Percentiles rank a stretch among this genome's conserved stretches.
Conservation (phyloP, 2,888 invertebrate genomes). For the Drosophila algonquin region DNA sequence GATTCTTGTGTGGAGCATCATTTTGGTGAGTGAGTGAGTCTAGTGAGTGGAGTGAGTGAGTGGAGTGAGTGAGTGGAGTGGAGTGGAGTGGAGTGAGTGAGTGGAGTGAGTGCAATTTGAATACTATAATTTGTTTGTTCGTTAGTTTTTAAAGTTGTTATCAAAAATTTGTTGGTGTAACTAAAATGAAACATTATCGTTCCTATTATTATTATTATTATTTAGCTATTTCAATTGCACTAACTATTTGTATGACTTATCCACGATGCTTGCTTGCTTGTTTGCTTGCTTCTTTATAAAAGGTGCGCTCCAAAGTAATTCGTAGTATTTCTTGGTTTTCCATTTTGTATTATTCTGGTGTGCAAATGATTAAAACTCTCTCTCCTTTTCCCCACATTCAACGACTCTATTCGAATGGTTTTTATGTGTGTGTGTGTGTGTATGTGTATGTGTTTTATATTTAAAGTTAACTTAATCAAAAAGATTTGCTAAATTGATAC, state of each 20-base stretch:
- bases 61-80: conserved; percentile 7
- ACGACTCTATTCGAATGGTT: conserved; percentile 49
- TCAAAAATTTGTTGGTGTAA: conserved; percentile 56
- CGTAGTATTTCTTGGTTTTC: conserved; percentile 38
- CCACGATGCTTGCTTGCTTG: conserved; percentile 36
- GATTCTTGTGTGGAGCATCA: conserved; percentile 20
- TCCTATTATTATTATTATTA: conserved; percentile 32
- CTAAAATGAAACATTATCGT: conserved; percentile 61
- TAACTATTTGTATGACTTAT: conserved; percentile 53
- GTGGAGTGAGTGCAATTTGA: conserved; percentile 36
- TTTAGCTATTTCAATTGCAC: conserved; percentile 43
- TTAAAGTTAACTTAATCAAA: conserved; percentile 41
- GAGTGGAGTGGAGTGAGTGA: conserved; percentile 10
- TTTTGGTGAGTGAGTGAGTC: conserved; percentile 31
- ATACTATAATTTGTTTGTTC: conserved; percentile 27
- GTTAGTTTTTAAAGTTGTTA: conserved; percentile 48
- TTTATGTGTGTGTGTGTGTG: conserved; percentile 1
- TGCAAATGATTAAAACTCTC: conserved; percentile 39
- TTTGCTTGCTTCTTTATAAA: conserved; percentile 48
- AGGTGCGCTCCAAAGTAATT: conserved; percentile 68
- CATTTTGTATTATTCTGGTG: conserved; percentile 2
- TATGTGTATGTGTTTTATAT: conserved; percentile 11
- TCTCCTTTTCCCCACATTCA: conserved; percentile 41
- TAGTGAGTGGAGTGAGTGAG: conserved; percentile 19
- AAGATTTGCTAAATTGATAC: conserved; percentile 40